phyloP scores from a whole-genome alignment of 2,113 vertebrate species.

The Felis catus region F.catus_Fca126_mat1.0 CM031414.1:51950501-51951000 shows the following conservation, averaged over 20 bases:
- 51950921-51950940: background rate
- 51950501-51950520: background rate
- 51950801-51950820: constrained; percentile 36
- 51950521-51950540: background rate
- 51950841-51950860: background rate
- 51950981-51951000: background rate
- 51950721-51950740: background rate
- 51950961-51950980: background rate
- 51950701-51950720: background rate
- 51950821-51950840: background rate
- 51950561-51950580: background rate
- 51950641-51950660: background rate
- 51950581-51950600: background rate
- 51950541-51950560: background rate
- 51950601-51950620: background rate
- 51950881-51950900: background rate
- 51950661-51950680: background rate
- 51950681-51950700: background rate
- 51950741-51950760: background rate
- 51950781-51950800: background rate
- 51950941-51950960: background rate
- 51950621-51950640: background rate
- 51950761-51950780: background rate
- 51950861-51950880: background rate
- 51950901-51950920: background rate